Evolutionary conservation across 2,888 invertebrate species (phyloP).

Genomic region (Morpho helenor): DNA sequence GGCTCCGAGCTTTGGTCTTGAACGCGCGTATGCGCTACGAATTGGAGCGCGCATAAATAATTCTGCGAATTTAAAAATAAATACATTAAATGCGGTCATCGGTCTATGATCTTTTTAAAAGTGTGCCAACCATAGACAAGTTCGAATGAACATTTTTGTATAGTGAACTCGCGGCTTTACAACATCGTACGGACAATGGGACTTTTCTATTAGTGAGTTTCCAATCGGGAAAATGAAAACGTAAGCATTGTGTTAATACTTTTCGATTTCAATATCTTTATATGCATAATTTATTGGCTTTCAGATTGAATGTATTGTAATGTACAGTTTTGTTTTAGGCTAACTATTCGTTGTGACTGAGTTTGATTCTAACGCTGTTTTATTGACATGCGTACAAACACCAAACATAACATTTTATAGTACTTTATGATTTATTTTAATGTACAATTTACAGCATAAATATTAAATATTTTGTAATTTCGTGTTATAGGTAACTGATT

Average conservation of each 20-base stretch:
- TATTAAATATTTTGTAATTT: too few species aligned
- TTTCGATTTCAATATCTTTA: slow-evolving; percentile 1
- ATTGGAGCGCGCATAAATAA: slow-evolving; percentile 41
- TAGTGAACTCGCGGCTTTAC: slow-evolving; percentile 47
- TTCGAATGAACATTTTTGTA: slow-evolving; percentile 20
- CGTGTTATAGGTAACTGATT: too few species aligned
- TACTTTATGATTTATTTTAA: too few species aligned
- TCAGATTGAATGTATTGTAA: too few species aligned
- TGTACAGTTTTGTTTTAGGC: too few species aligned
- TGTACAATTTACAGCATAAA: too few species aligned
- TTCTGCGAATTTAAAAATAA: slow-evolving; percentile 26
- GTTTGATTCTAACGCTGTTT: too few species aligned
- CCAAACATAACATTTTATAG: too few species aligned
- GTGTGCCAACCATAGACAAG: slow-evolving; percentile 23
- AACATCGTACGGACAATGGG: slow-evolving; percentile 54
- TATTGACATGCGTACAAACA: too few species aligned
- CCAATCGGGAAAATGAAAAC: slow-evolving; percentile 69
- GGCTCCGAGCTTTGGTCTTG: slow-evolving; percentile 66
- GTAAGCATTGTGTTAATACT: slow-evolving; percentile 55
- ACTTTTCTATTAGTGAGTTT: slow-evolving; percentile 60
- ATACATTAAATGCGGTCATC: slow-evolving; percentile 17
- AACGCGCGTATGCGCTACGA: slow-evolving; percentile 64
- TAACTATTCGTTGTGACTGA: too few species aligned
- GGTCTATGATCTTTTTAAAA: slow-evolving; percentile 17
- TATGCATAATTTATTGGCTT: too few species aligned